Evolutionary conservation across 2,888 invertebrate genomes (phyloP).

Genomic region (Dolichomitus sp.): DNA sequence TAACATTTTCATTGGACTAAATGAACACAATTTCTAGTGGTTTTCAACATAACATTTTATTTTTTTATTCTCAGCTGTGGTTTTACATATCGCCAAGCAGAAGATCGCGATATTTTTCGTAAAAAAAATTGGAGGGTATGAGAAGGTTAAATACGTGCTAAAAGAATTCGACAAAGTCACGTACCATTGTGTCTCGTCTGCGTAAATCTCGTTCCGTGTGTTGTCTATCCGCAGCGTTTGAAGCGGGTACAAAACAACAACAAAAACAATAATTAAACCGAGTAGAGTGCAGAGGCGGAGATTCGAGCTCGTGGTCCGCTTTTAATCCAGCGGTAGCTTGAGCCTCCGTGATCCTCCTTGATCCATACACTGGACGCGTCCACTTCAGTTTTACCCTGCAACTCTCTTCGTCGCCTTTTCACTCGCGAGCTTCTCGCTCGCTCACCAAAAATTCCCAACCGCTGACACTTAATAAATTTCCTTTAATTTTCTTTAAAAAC

Average conservation of each 20-base stretch:
- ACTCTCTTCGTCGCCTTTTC: slow-evolving; percentile 16
- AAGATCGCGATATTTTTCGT: background rate
- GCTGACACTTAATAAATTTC: background rate
- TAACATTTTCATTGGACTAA: background rate
- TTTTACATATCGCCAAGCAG: background rate
- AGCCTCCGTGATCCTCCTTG: slow-evolving; percentile 35
- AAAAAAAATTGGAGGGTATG: background rate
- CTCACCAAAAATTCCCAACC: background rate
- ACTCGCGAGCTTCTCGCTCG: slow-evolving; percentile 30
- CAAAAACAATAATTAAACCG: slow-evolving; percentile 37
- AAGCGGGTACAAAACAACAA: background rate
- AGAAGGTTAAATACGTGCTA: background rate
- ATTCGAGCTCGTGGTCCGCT: slow-evolving; percentile 49
- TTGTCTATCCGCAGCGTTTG: background rate
- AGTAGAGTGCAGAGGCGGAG: slow-evolving; percentile 49
- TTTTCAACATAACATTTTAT: background rate
- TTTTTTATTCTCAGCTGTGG: background rate
- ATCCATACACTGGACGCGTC: slow-evolving; percentile 51
- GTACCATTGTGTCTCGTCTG: slow-evolving; percentile 52
- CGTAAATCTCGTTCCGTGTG: background rate
- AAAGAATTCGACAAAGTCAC: slow-evolving; percentile 18
- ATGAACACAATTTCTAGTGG: too few species aligned
- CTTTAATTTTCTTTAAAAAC: background rate
- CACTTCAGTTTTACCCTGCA: slow-evolving; percentile 51
- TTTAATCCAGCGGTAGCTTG: slow-evolving; percentile 45